phyloP scores from a whole-genome alignment of 2,888 invertebrate genomes.

The Harpalus rufipes region DNA sequence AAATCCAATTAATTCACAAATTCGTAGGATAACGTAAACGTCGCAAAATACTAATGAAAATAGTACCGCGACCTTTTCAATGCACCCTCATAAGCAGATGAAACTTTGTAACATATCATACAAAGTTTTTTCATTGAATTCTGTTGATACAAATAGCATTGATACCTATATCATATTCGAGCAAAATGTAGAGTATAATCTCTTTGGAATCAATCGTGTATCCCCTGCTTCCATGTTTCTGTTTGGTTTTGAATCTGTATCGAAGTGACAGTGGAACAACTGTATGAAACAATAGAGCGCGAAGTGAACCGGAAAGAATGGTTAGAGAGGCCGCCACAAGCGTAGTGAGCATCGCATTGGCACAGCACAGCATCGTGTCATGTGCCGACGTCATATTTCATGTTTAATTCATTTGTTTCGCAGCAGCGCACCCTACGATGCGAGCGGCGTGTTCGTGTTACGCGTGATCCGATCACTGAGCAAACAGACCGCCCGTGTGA shows the following conservation, averaged over 20 bases:
- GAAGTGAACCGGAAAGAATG: conserved; percentile 46
- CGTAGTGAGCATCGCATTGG: neutral
- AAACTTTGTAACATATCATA: too few species aligned
- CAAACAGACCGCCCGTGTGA: conserved; percentile 48
- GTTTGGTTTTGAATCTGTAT: neutral
- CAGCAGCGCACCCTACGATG: conserved; percentile 1
- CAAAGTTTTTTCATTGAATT: too few species aligned
- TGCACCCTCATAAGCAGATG: too few species aligned
- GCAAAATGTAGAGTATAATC: neutral
- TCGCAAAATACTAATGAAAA: too few species aligned
- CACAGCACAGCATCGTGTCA: conserved; percentile 27
- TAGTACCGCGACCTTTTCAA: too few species aligned
- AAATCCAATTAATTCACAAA: too few species aligned
- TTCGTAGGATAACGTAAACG: too few species aligned
- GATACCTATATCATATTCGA: too few species aligned
- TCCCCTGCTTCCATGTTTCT: neutral
- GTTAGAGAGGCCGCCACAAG: conserved; percentile 41
- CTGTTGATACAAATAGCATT: too few species aligned
- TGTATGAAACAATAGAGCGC: conserved; percentile 36
- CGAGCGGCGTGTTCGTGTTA: conserved; percentile 29
- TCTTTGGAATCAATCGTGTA: neutral
- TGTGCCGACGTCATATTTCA: conserved; percentile 60
- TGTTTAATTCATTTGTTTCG: conserved; percentile 64
- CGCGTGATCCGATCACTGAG: conserved; percentile 35
- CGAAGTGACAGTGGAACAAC: conserved; percentile 30